phyloP scores from a whole-genome alignment of 1,140 invertebrate species.

The Drosophila mayri region DNA sequence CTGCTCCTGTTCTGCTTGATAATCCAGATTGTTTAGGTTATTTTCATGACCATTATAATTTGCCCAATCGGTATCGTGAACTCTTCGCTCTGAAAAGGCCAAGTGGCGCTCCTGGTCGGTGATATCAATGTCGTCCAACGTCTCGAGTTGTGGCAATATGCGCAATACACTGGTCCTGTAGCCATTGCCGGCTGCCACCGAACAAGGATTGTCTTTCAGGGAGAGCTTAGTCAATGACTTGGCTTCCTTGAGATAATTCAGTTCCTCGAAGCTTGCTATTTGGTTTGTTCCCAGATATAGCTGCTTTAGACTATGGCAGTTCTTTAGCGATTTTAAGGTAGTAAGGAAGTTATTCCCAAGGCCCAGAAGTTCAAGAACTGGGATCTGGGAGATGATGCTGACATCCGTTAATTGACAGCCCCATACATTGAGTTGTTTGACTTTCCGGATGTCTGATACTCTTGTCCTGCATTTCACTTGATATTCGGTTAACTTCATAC shows the following conservation, averaged over 20 bases:
- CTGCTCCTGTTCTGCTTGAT: not conserved
- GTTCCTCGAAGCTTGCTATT: not conserved
- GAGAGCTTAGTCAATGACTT: not conserved
- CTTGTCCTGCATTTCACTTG: not conserved
- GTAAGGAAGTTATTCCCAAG: not conserved
- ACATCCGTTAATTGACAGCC: not conserved
- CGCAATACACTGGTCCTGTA: not conserved
- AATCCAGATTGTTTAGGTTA: not conserved
- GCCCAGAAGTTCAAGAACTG: no score
- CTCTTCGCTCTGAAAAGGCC: not conserved
- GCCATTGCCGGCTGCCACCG: not conserved
- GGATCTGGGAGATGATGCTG: not conserved
- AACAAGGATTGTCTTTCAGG: not conserved
- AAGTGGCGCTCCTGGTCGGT: not conserved
- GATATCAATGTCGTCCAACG: not conserved
- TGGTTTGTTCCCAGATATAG: not conserved
- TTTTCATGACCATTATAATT: no score
- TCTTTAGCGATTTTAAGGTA: not conserved
- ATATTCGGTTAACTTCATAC: not conserved
- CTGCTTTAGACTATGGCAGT: not conserved
- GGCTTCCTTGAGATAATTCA: not conserved
- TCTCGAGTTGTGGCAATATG: not conserved
- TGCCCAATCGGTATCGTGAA: not conserved
- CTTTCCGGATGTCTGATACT: not conserved
- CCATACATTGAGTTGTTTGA: not conserved